Evolutionary conservation across 2,797 vertebrate genomes (phyloP), one percentile per base, ranked within the genome.

Genomic region (Dicrostonyx torquatus): DNA sequence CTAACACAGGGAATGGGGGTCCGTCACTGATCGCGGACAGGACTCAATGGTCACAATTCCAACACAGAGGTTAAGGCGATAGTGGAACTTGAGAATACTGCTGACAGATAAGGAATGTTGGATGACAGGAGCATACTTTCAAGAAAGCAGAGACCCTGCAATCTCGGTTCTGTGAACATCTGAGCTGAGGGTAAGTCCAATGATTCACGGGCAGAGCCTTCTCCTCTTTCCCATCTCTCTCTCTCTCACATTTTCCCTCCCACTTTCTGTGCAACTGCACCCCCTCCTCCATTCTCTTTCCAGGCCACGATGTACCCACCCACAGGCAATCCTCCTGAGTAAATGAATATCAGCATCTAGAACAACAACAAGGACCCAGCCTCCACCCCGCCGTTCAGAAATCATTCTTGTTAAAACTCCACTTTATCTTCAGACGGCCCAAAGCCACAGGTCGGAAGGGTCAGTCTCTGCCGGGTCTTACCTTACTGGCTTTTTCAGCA

Each of bases 401-500:
- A 22, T 29, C 9, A 20, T 11, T 12, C n/a, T n/a, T 1, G 37
- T 64, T 58, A n/a, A 48, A 34, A 34, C 34, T 11, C 1, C 0
- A 29, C 58, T 53, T 11, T 6, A 0, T 14, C 55, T 50, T 31
- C 26, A 2, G 37, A 2, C 13, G 7, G 13, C 24, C 29, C 17
- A 13, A 37, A 62, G 26, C 1, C 17, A 0, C 43, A 5, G 76
- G 29, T 17, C 24, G 0, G 15, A 37, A 75, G 72, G 24, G 60
- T 48, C 2, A 3, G 85, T 12, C n/a, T 18, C 9, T 29, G 53
- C 80, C 4, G 0, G 7, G 43, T 43, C 98, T 97, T 97, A 98
- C 98, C 98, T 98, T 98, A 8, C 24, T 0, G 95, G 93, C 78
- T 62, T 98, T 98, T 84, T 98, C 98, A 0, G 94, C 0, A 0